Evolutionary conservation across 1,140 invertebrate species (phyloP), one percentile per base, ranked within the genome.

Genomic region (Trichomalopsis sarcophagae): DNA sequence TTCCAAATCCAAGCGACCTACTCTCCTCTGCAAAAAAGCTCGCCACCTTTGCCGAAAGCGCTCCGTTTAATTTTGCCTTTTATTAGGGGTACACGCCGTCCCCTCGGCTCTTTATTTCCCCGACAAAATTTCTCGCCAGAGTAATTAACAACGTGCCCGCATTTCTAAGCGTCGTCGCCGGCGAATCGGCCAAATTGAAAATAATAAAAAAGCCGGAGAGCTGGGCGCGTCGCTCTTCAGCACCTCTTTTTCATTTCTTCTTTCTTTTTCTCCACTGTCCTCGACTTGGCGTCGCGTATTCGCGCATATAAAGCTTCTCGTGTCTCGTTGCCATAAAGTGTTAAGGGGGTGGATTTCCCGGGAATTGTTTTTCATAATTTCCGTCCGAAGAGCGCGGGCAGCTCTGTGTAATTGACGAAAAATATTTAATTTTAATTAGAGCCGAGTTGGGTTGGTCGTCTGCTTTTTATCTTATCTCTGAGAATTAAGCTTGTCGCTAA

Each of bases 91-190:
- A 47, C 30, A 69, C 55, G 9, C 6, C 55, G 5, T 3, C 62
- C 2, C 11, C 3, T n/a, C 47, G 50, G 78, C 62, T n/a, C 30
- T 81, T 81, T 81, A 81, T 81, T 80, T 80, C 14, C 0, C 44
- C 17, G 76, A 10, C 2, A 17, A 69, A 71, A 81, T 73, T 73
- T 68, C 66, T 47, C n/a, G 75, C 40, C 23, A 44, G 40, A 73
- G 40, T 81, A 81, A 81, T 81, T 81, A 81, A 73, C 80, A 73
- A 81, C 80, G 68, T 81, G 80, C 80, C 68, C 80, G 80, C 68
- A 81, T 81, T 55, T 69, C 78, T 33, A 69, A 80, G 23, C 50
- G 47, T 62, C 55, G 21, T 62, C 36, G 30, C 9, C 44, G 5
- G 10, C 11, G 68, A 50, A 69, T 40, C 55, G 40, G 55, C 75